Evolutionary conservation across 2,888 invertebrate genomes (phyloP), one percentile per base, ranked within the genome.

Genomic region (Cabera pusaria): DNA sequence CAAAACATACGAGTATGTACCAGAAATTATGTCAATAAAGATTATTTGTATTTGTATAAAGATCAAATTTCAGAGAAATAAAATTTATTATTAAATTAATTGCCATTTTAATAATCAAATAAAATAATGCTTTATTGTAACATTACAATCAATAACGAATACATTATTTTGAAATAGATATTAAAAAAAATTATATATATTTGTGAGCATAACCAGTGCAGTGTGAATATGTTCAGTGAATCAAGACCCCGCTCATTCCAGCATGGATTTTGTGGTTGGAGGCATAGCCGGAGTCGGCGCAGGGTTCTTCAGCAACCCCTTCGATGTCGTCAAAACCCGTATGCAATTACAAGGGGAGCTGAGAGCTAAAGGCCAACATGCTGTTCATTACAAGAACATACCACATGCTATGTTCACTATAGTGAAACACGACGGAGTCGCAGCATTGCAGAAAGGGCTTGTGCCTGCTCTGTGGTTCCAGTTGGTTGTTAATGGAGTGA

Each of bases 291-390:
- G 95, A 0, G 93, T 93, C 12, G 93, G 93, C 1, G 95, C 96
- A 0, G 94, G 95, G 4, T 90, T 95, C 64, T 94, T 97, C 65
- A 96, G 96, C 46, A 97, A 97, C 78, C 97, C 97, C 0, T 90
- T 97, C 55, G 97, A 97, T 69, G 97, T 97, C 3, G 80, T 97
- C 17, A 97, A 97, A 88, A 97, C 95, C 6, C 91, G 97, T 0
- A 93, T 97, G 90, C 97, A 97, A 72, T 87, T 97, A 6, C 97
- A 97, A 82, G 93, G 93, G n/a, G 93, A 96, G 75, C 79, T 96
- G 6, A 87, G 91, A 49, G 92, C 93, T 0, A 90, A 90, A 37
- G 95, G 95, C 0, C 81, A 90, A 42, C 91, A 91, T 54, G 82
- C 84, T 0, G 81, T 91, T 4, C 71, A 90, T 28, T 95, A 95